These are phyloP conservation scores for Pollenia griseotomentosa DNA, from an alignment of 2,888 invertebrate species.

Conservation along the genomic window DNA sequence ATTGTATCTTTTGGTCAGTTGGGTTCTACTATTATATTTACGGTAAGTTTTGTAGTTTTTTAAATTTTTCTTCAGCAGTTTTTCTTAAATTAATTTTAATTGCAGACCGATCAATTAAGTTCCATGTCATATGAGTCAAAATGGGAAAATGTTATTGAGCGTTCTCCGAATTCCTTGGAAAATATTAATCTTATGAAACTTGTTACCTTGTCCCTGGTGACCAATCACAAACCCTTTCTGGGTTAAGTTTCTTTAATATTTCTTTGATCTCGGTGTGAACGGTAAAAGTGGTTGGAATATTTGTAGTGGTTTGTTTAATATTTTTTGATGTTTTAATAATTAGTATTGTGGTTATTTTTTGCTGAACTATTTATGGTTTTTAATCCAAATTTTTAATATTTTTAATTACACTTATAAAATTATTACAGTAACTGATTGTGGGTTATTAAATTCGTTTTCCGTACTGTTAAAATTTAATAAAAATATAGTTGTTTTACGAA, in stretches of 20 bases:
- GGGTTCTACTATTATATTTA: slow-evolving; percentile 76
- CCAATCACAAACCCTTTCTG: slow-evolving; percentile 77
- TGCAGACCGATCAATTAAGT: slow-evolving; percentile 77
- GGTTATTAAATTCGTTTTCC: too few species aligned
- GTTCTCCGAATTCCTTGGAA: slow-evolving; percentile 76
- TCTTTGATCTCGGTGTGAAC: slow-evolving; percentile 77
- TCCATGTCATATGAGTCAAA: slow-evolving; percentile 78
- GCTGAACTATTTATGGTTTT: too few species aligned
- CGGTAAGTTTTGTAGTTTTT: slow-evolving; percentile 71
- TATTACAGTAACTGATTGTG: too few species aligned
- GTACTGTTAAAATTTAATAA: too few species aligned
- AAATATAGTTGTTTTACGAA: too few species aligned
- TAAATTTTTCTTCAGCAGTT: too few species aligned
- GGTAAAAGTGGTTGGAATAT: slow-evolving; percentile 70
- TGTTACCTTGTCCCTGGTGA: slow-evolving; percentile 76
- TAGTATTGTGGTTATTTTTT: too few species aligned
- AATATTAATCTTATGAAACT: slow-evolving; percentile 78
- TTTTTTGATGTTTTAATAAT: not conserved
- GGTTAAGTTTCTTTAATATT: slow-evolving; percentile 78
- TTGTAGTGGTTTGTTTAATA: not conserved
- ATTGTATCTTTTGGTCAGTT: slow-evolving; percentile 76
- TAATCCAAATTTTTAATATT: too few species aligned
- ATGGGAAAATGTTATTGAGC: slow-evolving; percentile 78
- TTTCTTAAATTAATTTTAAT: too few species aligned
- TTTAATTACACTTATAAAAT: too few species aligned